phyloP scores from a whole-genome alignment of 1,140 invertebrate genomes.

The Melanaphis sacchari region DNA sequence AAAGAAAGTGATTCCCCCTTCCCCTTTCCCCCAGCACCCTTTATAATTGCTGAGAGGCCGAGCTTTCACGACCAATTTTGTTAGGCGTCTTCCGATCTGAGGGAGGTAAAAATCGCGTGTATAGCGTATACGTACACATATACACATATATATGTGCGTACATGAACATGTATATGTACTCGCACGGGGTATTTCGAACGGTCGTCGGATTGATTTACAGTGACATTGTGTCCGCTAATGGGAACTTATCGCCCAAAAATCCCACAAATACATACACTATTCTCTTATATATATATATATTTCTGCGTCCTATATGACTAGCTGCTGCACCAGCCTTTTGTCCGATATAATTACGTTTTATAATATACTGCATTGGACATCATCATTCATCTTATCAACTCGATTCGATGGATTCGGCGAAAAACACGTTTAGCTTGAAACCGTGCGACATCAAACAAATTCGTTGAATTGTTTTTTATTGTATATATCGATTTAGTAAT shows the following conservation, averaged over 20 bases:
- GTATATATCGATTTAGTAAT: too few species aligned
- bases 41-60: background rate
- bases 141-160: background rate
- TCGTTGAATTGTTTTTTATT: too few species aligned
- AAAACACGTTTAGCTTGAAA: background rate
- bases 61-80: background rate
- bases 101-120: background rate
- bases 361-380: background rate
- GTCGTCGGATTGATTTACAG: conserved; percentile 22
- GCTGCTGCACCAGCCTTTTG: background rate
- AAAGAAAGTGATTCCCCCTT: background rate
- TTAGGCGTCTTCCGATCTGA: background rate
- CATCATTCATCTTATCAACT: background rate
- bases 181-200: background rate
- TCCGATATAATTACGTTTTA: background rate
- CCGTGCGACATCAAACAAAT: background rate
- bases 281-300: background rate
- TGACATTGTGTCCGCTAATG: background rate
- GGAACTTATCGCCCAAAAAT: conserved; percentile 31
- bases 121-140: background rate
- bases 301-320: background rate
- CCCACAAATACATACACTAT: background rate
- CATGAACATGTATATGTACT: background rate
- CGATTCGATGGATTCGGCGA: background rate
- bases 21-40: background rate